phyloP scores from a whole-genome alignment of 2,797 vertebrate genomes.

The Ambastaia sidthimunki region DNA sequence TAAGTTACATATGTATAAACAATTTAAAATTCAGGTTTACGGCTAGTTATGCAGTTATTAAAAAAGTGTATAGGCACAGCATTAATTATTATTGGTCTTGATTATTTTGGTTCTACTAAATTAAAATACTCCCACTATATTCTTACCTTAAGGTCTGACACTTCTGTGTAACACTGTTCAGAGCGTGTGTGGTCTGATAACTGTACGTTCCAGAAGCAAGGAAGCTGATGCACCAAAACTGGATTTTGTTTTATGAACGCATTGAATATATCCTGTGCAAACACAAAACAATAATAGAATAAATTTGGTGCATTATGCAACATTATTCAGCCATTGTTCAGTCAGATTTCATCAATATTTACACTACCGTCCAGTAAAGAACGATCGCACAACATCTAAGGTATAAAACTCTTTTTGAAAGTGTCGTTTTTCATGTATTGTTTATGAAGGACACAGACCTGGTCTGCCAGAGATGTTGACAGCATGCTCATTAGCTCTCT shows the following conservation, averaged over 20 bases:
- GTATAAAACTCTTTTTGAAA: background rate
- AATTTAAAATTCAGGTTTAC: no score
- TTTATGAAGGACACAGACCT: conserved; percentile 77
- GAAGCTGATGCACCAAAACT: conserved; percentile 86
- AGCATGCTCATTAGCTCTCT: conserved; percentile 91
- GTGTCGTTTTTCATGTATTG: conserved; percentile 7
- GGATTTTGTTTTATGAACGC: conserved; percentile 92
- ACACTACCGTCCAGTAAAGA: background rate
- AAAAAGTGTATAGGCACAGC: no score
- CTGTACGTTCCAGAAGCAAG: conserved; percentile 97
- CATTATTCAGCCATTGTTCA: background rate
- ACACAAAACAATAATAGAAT: conserved; percentile 22
- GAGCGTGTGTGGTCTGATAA: conserved; percentile 94
- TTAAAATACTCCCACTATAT: background rate
- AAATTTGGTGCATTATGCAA: background rate
- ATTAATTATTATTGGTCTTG: no score
- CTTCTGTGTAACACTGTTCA: conserved; percentile 92
- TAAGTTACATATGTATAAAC: no score
- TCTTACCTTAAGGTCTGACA: conserved; percentile 91
- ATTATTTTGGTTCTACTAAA: background rate
- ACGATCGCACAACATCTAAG: background rate
- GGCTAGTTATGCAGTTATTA: no score
- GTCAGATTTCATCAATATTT: conserved; percentile 4
- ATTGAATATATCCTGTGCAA: conserved; percentile 92
- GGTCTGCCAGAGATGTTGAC: conserved; percentile 92